Conservation (phyloP, 2,888 invertebrate species). For the Griposia aprilina region DNA sequence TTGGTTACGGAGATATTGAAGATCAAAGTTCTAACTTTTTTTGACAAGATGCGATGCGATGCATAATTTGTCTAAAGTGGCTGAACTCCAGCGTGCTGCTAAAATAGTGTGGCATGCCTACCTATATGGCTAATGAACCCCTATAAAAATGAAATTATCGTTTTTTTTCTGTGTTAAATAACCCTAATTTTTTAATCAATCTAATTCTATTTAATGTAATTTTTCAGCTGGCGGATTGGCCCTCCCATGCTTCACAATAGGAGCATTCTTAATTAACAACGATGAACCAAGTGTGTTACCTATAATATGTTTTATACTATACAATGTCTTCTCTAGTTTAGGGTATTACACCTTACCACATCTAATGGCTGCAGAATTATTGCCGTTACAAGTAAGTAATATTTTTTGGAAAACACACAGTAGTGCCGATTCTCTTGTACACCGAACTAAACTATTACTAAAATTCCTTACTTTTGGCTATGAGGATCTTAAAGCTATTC, state of each 20-base stretch:
- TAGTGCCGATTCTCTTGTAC: too few relatives aligned
- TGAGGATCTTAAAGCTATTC: too few relatives aligned
- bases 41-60: too few relatives aligned
- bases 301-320: constrained; percentile 70
- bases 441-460: too few relatives aligned
- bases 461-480: too few relatives aligned
- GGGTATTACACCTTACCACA: constrained; percentile 80
- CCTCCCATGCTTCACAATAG: constrained; percentile 66
- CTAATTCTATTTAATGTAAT: background rate
- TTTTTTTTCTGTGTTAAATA: background rate
- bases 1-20: too few relatives aligned
- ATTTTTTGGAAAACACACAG: background rate
- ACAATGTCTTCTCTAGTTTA: constrained; percentile 73
- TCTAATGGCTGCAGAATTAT: constrained; percentile 79
- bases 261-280: constrained; percentile 59
- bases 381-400: constrained; percentile 80
- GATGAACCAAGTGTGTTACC: constrained; percentile 66
- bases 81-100: background rate
- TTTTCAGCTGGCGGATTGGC: constrained; percentile 78
- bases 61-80: background rate
- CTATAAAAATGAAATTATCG: background rate
- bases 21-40: too few relatives aligned
- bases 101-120: background rate
- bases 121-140: background rate
- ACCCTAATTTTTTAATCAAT: background rate